Base-by-base conservation (phyloP, 2,113 vertebrate species). In the Paracanthobrama guichenoti region DNA sequence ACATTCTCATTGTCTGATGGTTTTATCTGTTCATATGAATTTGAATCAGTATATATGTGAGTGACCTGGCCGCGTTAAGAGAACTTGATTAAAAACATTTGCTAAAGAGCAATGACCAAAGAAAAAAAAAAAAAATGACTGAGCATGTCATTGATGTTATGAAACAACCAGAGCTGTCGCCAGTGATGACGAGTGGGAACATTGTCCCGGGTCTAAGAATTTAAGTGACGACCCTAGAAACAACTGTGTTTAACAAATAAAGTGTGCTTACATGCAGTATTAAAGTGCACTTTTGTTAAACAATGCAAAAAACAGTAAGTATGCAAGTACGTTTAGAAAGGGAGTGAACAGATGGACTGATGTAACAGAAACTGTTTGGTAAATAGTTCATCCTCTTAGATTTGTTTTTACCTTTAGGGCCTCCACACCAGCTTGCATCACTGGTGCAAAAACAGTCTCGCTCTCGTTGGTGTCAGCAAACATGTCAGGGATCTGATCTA, bases 401-500 rank as follows among this genome's bases (percentile, higher is more conserved):
- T 90, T 75, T 18, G 0, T 84, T 81, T 18, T 93, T 79, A 98
- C 98, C 97, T 98, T 98, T 9, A 99, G 92, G 0, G 97, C 97
- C 90, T 99, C 97, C 92, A 98, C 90, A 28, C 97, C 97, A 10
- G 97, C 97, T 89, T 97, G 97, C 90, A 99, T 94, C 87, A 99
- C 94, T 0, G 97, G 97, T 69, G 94, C 95, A 0, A 97, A 99
- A 89, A 99, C 94, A 2, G 97, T 97, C 92, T 99, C 97, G 3
- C 96, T 97, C 92, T 98, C 97, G 0, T 94, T 95, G 26, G 96
- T 96, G 87, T 98, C 96, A 3, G 95, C 96, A 95, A 99, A 99
- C 95, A 99, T 95, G 88, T 98, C 96, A 42, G 98, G 97, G 93
- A 99, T 99, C 93, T 99, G 96, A 87, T 96, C 96, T 93, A 99